Evolutionary conservation across 2,888 invertebrate species (phyloP).

Genomic region (Lydus trimaculatus): DNA sequence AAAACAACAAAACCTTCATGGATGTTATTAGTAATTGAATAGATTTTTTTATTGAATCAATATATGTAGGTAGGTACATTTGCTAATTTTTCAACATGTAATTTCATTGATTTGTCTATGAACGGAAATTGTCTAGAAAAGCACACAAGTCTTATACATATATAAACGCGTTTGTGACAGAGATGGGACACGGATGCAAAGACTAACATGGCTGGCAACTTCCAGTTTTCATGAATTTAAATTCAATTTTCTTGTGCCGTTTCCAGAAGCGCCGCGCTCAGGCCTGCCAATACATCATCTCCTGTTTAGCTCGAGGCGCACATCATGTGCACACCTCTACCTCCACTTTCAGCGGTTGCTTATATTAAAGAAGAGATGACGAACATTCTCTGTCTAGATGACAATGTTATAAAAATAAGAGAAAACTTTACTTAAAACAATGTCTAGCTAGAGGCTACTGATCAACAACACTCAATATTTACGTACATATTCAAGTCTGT

Average conservation of each 20-base stretch:
- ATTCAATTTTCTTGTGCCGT: conserved; percentile 59
- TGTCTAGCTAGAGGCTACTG: background rate
- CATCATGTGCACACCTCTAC: conserved; percentile 46
- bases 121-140: conserved; percentile 11
- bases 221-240: conserved; percentile 60
- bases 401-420: conserved; percentile 41
- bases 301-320: conserved; percentile 50
- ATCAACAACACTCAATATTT: background rate
- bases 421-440: conserved; percentile 15
- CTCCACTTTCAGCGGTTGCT: conserved; percentile 34
- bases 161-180: conserved; percentile 5
- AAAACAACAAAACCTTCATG: background rate
- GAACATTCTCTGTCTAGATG: conserved; percentile 33
- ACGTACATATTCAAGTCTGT: background rate
- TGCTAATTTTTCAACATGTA: background rate
- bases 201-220: conserved; percentile 48
- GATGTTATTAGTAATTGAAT: background rate
- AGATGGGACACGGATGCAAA: conserved; percentile 13
- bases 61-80: background rate
- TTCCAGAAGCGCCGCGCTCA: conserved; percentile 45
- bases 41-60: background rate
- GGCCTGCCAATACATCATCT: conserved; percentile 57
- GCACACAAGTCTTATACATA: background rate
- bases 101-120: conserved; percentile 6
- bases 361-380: conserved; percentile 35